Percentiles rank a stretch among this genome's conserved stretches.
phyloP scores from a whole-genome alignment of 2,888 invertebrate species.

The Callyntrura guangdongensis region DNA sequence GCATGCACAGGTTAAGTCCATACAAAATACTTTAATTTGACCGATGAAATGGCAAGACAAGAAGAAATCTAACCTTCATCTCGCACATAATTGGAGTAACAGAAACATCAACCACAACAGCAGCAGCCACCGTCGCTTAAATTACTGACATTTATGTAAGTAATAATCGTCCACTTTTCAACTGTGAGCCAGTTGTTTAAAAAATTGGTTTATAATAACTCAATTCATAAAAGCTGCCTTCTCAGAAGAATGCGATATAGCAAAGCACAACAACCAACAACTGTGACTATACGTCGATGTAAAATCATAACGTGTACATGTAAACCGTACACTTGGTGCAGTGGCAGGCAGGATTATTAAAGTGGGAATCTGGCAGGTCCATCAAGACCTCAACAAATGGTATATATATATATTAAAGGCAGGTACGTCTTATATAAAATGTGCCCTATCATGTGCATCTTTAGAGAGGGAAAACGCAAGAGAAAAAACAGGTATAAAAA shows the following conservation, averaged over 20 bases:
- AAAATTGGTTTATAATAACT: slow-evolving; percentile 85
- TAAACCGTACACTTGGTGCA: neutral
- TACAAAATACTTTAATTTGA: slow-evolving; percentile 49
- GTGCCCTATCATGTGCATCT: neutral
- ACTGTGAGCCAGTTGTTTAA: slow-evolving; percentile 81
- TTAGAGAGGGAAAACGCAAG: slow-evolving; percentile 26
- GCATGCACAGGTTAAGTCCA: slow-evolving; percentile 18
- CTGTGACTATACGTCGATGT: neutral
- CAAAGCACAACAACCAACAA: slow-evolving; percentile 42
- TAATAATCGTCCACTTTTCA: slow-evolving; percentile 78
- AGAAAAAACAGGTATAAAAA: slow-evolving; percentile 70
- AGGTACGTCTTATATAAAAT: neutral
- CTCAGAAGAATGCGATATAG: slow-evolving; percentile 30
- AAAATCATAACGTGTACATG: neutral
- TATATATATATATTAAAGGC: slow-evolving; percentile 10
- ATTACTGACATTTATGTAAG: slow-evolving; percentile 76
- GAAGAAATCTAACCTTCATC: slow-evolving; percentile 62
- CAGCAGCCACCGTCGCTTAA: slow-evolving; percentile 56
- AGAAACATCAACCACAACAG: slow-evolving; percentile 63
- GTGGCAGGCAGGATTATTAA: slow-evolving; percentile 5
- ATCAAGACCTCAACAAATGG: slow-evolving; percentile 45
- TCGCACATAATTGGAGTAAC: slow-evolving; percentile 67
- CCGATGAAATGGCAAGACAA: slow-evolving; percentile 39
- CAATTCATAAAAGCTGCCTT: slow-evolving; percentile 82
- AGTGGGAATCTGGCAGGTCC: slow-evolving; percentile 50